phyloP scores from a whole-genome alignment of 2,113 vertebrate species.

The Malaclemys terrapin region DNA sequence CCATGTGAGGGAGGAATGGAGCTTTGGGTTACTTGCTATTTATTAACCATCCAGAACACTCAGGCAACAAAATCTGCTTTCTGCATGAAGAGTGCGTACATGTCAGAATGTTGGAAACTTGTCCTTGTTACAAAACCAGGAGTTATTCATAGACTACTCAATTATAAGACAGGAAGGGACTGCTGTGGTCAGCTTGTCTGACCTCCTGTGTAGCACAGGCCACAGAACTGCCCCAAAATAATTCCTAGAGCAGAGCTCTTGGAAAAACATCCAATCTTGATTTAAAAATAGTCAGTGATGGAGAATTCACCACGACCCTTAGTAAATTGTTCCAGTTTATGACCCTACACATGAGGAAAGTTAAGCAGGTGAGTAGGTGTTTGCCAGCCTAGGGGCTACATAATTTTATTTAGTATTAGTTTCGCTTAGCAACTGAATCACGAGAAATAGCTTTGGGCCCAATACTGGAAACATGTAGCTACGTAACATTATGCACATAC shows the following conservation, averaged over 20 bases:
- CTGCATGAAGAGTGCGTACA: not conserved
- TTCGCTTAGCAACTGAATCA: not conserved
- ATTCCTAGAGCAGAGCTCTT: too few species aligned
- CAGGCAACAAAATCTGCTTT: not conserved
- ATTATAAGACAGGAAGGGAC: too few species aligned
- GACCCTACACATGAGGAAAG: too few species aligned
- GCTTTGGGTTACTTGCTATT: not conserved
- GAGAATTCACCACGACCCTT: too few species aligned
- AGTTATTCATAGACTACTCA: not conserved
- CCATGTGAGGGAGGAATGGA: not conserved
- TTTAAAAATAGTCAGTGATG: too few species aligned
- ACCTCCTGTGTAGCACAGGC: too few species aligned
- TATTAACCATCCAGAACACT: fast-evolving
- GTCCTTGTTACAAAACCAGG: not conserved
- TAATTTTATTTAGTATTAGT: too few species aligned
- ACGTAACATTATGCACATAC: not conserved
- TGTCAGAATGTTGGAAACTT: not conserved
- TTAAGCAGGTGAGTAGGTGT: not conserved
- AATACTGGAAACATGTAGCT: not conserved
- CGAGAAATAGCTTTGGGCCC: not conserved
- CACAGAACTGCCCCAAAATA: too few species aligned
- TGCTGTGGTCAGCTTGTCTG: too few species aligned
- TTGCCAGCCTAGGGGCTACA: not conserved
- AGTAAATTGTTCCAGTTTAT: too few species aligned
- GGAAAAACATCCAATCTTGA: too few species aligned